Conservation (phyloP, 2,113 vertebrate genomes). For the Neogale vison region DNA sequence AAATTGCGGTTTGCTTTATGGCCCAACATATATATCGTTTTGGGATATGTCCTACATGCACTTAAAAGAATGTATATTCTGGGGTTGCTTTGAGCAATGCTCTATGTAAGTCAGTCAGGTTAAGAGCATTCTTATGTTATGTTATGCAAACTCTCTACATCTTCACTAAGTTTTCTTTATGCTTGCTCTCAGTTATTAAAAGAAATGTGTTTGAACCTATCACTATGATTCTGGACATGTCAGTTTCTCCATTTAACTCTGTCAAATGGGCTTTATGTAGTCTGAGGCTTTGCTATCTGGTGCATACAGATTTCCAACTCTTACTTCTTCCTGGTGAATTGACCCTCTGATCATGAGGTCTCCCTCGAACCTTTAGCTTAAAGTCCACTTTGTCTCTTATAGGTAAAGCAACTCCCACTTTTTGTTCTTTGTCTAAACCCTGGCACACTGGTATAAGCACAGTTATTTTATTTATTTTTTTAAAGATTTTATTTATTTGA, state of each 20-base stretch:
- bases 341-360: background rate
- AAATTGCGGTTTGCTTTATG: background rate
- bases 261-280: background rate
- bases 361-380: background rate
- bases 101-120: background rate
- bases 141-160: background rate
- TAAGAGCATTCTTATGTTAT: background rate
- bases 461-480: background rate
- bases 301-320: background rate
- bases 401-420: background rate
- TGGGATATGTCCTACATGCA: background rate
- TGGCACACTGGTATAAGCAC: background rate
- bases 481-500: too few relatives aligned
- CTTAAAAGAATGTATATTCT: background rate
- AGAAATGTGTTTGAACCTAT: background rate
- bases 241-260: conserved; percentile 24
- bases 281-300: background rate
- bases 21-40: background rate
- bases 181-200: background rate
- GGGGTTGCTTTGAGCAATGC: background rate
- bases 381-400: background rate
- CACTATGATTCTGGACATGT: background rate
- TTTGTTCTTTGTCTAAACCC: background rate
- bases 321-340: background rate
- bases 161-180: background rate